A percentile compares a stretch with the other conserved stretches of the same genome.
Evolutionary conservation across 1,140 invertebrate species (phyloP).

Genomic region (Drosophila trapezifrons): DNA sequence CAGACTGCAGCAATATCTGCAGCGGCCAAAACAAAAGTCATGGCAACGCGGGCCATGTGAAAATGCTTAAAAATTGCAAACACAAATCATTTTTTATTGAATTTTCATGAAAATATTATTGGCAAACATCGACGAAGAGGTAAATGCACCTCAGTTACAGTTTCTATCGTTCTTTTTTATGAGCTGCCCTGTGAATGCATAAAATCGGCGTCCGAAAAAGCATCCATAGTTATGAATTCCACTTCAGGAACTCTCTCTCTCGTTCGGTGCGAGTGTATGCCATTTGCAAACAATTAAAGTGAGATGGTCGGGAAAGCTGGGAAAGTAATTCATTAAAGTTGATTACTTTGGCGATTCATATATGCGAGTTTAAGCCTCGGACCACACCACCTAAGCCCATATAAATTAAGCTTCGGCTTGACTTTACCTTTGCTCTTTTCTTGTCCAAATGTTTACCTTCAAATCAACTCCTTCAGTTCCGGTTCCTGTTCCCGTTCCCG

Average conservation of each 20-base stretch:
- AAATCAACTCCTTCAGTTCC: conserved; percentile 68
- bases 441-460: conserved; percentile 73
- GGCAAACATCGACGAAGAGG: conserved; percentile 63
- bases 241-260: not conserved
- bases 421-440: conserved; percentile 67
- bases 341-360: conserved; percentile 22
- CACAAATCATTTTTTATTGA: conserved; percentile 83
- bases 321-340: conserved; percentile 29
- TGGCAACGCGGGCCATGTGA: conserved; percentile 43
- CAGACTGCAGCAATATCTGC: conserved; percentile 70
- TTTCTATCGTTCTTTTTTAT: conserved; percentile 31
- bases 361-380: conserved; percentile 5
- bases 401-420: conserved; percentile 46
- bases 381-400: conserved; percentile 22
- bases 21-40: conserved; percentile 51
- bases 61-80: conserved; percentile 59
- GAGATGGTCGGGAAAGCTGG: not conserved
- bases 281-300: conserved; percentile 28
- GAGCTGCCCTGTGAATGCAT: conserved; percentile 28
- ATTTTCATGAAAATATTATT: conserved; percentile 82
- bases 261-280: conserved; percentile 5
- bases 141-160: conserved; percentile 65
- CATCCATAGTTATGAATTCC: conserved; percentile 8
- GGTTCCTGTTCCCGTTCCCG: not conserved
- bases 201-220: conserved; percentile 14